phyloP scores from a whole-genome alignment of 2,888 invertebrate species.

The Hesperia comma region DNA sequence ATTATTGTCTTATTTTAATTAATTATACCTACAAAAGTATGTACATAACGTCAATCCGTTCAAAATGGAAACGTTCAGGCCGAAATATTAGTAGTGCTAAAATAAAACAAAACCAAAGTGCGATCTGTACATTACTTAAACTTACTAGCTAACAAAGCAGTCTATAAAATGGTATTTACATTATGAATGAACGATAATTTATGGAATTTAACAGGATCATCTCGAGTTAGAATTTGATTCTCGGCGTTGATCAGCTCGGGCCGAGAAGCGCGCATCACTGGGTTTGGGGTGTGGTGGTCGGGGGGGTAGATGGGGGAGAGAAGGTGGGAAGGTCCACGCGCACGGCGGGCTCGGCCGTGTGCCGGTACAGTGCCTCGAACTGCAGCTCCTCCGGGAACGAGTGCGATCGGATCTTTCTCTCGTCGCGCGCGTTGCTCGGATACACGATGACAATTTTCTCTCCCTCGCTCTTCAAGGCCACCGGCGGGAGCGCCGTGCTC shows the following conservation, averaged over 20 bases:
- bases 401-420: conserved; percentile 77
- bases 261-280: conserved; percentile 60
- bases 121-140: conserved; percentile 26
- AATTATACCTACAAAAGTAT: conserved; percentile 18
- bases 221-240: conserved; percentile 6
- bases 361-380: conserved; percentile 77
- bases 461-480: conserved; percentile 70
- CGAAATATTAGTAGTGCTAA: conserved; percentile 3
- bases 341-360: conserved; percentile 68
- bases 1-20: conserved; percentile 69
- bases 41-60: conserved; percentile 10
- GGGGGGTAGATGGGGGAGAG: conserved; percentile 68
- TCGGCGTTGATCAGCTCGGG: conserved; percentile 44
- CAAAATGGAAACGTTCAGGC: background rate
- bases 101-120: conserved; percentile 12
- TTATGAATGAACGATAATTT: conserved; percentile 22
- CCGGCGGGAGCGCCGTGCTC: conserved; percentile 75
- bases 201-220: conserved; percentile 50
- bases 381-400: conserved; percentile 79
- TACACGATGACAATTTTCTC: conserved; percentile 80
- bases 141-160: conserved; percentile 24
- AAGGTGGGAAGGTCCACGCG: conserved; percentile 85
- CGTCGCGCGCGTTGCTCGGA: conserved; percentile 78
- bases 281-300: conserved; percentile 42
- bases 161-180: conserved; percentile 32